Percentiles rank a stretch among this genome's conserved stretches.
Conservation (phyloP, 2,113 vertebrate genomes). For the Anguilla rostrata region DNA sequence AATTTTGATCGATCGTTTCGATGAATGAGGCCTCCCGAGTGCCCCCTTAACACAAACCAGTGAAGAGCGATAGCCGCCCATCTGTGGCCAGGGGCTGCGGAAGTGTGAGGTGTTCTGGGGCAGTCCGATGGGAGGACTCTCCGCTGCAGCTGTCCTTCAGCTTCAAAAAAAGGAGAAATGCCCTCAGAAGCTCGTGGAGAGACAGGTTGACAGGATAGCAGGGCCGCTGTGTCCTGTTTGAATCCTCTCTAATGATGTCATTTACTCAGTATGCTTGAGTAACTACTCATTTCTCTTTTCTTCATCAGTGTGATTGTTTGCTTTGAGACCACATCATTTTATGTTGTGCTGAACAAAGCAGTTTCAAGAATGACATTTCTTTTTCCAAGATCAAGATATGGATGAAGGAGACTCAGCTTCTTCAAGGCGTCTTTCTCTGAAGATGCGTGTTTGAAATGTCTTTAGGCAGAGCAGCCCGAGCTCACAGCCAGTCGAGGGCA, state of each 20-base stretch:
- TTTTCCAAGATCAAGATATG: background rate
- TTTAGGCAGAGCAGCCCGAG: background rate
- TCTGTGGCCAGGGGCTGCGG: background rate
- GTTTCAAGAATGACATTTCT: background rate
- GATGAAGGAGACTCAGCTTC: background rate
- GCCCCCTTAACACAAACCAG: background rate
- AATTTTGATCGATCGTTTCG: background rate
- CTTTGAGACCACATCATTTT: background rate
- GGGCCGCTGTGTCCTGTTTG: background rate
- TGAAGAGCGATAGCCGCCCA: background rate
- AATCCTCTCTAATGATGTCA: background rate
- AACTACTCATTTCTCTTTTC: background rate
- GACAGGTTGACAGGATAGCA: background rate
- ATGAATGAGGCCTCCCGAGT: background rate
- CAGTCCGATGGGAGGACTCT: background rate
- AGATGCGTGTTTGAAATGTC: background rate
- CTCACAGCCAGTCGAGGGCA: background rate
- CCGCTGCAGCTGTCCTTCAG: background rate
- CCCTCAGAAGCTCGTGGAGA: background rate
- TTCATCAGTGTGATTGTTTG: background rate
- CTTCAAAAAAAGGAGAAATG: background rate
- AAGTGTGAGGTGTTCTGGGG: background rate
- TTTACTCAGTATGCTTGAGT: background rate
- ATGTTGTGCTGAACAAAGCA: background rate
- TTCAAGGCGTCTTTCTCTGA: background rate